These are phyloP conservation scores for Okapia johnstoni DNA, from an alignment of 2,113 vertebrate genomes.

Conservation along the genomic window DNA sequence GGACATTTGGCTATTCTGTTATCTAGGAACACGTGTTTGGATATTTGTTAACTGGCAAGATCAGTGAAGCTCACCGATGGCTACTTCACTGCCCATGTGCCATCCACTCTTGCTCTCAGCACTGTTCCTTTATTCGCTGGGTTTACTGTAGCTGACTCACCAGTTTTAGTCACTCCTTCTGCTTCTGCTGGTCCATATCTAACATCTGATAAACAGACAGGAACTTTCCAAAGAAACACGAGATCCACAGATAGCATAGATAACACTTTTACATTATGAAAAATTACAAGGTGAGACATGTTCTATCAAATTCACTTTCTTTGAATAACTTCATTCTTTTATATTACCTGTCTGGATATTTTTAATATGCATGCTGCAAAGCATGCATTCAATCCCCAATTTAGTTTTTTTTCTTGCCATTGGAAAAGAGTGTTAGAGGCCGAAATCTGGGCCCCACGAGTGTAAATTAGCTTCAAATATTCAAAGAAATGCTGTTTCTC, in stretches of 20 bases:
- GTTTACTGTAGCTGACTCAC: background rate
- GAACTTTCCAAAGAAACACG: background rate
- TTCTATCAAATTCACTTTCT: background rate
- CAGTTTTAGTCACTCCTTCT: background rate
- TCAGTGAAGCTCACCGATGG: background rate
- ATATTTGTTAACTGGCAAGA: background rate
- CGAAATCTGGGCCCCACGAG: background rate
- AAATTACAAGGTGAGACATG: background rate
- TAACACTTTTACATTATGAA: background rate
- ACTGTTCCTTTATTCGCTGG: rapidly evolving
- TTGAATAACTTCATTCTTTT: background rate
- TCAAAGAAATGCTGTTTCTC: background rate
- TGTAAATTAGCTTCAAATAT: background rate
- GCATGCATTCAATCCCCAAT: background rate
- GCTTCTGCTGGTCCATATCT: background rate
- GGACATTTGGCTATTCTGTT: background rate
- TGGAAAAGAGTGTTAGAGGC: background rate
- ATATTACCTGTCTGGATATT: background rate
- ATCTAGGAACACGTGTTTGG: background rate
- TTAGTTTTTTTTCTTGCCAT: background rate
- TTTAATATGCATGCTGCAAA: background rate
- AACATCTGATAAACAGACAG: background rate
- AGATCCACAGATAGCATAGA: background rate
- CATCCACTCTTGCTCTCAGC: background rate
- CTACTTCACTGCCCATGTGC: background rate